Conservation (phyloP, 23 tunicate species). For the Phallusia fumigata region DNA sequence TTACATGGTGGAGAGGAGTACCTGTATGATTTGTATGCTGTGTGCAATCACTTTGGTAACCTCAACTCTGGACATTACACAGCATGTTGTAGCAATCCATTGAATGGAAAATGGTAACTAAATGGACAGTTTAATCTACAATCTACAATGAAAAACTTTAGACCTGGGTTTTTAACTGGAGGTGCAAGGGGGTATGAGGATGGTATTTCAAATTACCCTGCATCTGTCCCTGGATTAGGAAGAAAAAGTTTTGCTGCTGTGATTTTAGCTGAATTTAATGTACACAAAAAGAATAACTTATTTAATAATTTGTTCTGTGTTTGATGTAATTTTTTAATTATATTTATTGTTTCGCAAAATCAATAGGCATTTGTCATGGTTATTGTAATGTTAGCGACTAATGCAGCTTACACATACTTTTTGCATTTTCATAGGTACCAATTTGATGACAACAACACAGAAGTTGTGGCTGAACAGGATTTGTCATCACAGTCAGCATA, state of each 20-base stretch:
- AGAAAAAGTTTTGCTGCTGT: too few species aligned
- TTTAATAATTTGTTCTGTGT: too few species aligned
- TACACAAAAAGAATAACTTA: too few species aligned
- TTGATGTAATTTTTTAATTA: too few species aligned
- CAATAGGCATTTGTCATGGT: background rate
- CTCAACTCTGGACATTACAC: conserved; percentile 93
- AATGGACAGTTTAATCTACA: too few species aligned
- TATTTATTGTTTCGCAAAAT: too few species aligned
- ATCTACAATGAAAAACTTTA: too few species aligned
- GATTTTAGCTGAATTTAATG: too few species aligned
- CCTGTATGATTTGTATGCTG: conserved; percentile 85
- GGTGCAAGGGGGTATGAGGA: too few species aligned
- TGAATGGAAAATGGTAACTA: conserved; percentile 78
- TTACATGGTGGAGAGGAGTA: conserved; percentile 23
- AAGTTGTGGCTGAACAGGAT: conserved; percentile 44
- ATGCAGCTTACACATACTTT: background rate
- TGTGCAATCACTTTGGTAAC: conserved; percentile 85
- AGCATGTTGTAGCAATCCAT: conserved; percentile 79
- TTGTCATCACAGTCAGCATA: conserved; percentile 74
- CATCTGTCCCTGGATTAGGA: too few species aligned
- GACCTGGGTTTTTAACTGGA: too few species aligned
- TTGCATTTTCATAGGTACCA: conserved; percentile 39
- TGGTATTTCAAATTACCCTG: too few species aligned
- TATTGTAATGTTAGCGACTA: background rate
- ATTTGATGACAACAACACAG: conserved; percentile 75